Evolutionary conservation across 2,113 vertebrate genomes (phyloP), one percentile per base, ranked within the genome.

Genomic region (Gobiocypris rarus): DNA sequence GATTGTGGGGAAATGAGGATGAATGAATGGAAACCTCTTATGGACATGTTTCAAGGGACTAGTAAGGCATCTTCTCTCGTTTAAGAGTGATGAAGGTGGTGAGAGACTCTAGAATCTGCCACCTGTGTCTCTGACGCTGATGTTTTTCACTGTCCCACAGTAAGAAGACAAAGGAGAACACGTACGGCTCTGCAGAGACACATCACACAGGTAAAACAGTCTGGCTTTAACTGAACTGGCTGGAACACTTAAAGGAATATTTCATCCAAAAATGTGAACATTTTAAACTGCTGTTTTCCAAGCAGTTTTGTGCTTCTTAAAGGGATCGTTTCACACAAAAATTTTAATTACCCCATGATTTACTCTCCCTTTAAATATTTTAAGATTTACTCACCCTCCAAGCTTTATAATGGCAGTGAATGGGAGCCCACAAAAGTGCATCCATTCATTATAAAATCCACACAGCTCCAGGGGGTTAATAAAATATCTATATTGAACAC

Each of bases 151-250:
- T 81, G 92, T 83, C 84, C 87, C 0, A 0, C 87, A 97, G 96
- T 91, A 94, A 89, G 92, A 95, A 95, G 90, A 93, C 91, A 79
- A 95, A 95, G 90, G 94, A 93, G 87, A 91, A 92, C 89, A 83
- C 90, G 0, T 95, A 94, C 0, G 92, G 93, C 82, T 93, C 95
- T 45, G 79, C 93, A 22, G 94, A 94, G 58, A 87, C 89, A 75
- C 93, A 93, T 81, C 94, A 95, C 89, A 89, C 94, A 93, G 96
- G 96, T 96, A 43, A 41, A 41, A 80, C 28, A 19, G 3, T 26
- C 1, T n/a, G n/a, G 3, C 59, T 31, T 14, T 48, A 19, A 52
- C 56, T 41, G 56, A 26, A 38, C 34, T 22, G 31, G 9, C 8
- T 38, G 17, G 1, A 52, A 24, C 2, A 28, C 19, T 45, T 61